Percentiles rank a stretch among this genome's conserved stretches.
These are phyloP conservation scores for Theonella swinhoei DNA, from an alignment of 37 sponge, comb jelly and placozoan species.

Conservation along the genomic window DNA sequence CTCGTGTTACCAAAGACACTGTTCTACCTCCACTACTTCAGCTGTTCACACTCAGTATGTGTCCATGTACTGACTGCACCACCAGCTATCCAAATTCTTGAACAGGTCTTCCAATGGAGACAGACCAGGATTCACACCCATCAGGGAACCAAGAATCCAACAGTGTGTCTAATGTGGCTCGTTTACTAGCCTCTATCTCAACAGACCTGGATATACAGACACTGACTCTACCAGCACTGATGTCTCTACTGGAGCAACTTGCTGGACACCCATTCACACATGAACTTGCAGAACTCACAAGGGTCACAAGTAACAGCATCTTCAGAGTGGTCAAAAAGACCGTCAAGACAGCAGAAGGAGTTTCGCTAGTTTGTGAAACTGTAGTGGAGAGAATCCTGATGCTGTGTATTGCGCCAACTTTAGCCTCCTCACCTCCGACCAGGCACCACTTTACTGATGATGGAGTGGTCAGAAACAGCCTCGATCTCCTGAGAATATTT, in stretches of 20 bases:
- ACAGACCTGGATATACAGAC: not conserved
- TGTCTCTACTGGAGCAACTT: not conserved
- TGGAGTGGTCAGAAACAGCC: not conserved
- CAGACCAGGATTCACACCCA: too few species aligned
- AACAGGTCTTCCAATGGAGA: not conserved
- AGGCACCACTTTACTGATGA: not conserved
- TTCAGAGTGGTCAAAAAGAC: not conserved
- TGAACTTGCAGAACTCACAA: too few species aligned
- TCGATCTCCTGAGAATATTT: not conserved
- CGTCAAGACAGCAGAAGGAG: not conserved
- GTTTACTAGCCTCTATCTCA: not conserved
- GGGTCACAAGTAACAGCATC: too few species aligned
- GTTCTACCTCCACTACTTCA: conserved; percentile 12
- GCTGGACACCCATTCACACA: too few species aligned
- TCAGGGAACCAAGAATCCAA: not conserved
- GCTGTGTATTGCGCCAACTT: not conserved
- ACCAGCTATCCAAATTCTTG: not conserved
- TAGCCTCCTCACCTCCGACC: not conserved
- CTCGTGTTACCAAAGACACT: not conserved
- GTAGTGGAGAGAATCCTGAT: not conserved
- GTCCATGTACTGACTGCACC: not conserved
- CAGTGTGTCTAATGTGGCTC: not conserved
- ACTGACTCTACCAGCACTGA: not conserved
- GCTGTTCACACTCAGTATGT: not conserved
- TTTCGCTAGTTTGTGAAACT: not conserved